Conservation (phyloP, 2,888 invertebrate species). For the Phrixothrix hirtus region DNA sequence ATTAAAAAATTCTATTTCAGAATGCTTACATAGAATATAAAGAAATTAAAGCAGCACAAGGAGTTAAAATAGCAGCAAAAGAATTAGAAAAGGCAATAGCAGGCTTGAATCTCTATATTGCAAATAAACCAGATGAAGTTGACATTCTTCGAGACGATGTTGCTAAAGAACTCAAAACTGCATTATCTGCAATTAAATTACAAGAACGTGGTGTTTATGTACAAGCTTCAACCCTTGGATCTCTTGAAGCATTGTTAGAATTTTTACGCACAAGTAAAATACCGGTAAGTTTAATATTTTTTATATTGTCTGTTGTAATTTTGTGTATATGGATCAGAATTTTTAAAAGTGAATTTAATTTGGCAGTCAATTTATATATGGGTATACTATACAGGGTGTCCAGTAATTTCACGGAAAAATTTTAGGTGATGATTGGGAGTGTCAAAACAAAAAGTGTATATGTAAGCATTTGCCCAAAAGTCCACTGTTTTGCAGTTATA, state of each 20-base stretch:
- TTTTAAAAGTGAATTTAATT: too few relatives aligned
- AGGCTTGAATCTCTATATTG: constrained; percentile 89
- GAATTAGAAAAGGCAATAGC: constrained; percentile 98
- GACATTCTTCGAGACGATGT: constrained; percentile 86
- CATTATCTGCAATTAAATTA: constrained; percentile 89
- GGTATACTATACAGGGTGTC: too few relatives aligned
- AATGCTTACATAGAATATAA: constrained; percentile 93
- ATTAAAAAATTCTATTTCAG: constrained; percentile 58
- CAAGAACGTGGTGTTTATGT: constrained; percentile 95
- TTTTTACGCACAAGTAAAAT: constrained; percentile 91
- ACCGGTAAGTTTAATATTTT: constrained; percentile 70
- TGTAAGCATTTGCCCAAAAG: too few relatives aligned
- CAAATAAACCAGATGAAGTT: constrained; percentile 91
- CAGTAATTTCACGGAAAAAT: too few relatives aligned
- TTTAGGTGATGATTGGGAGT: too few relatives aligned
- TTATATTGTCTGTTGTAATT: neutral
- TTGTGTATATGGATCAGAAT: too few relatives aligned
- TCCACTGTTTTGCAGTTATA: too few relatives aligned
- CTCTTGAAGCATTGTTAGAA: constrained; percentile 93
- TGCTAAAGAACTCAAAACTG: constrained; percentile 82
- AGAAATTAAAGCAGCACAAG: constrained; percentile 94
- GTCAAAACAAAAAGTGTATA: too few relatives aligned
- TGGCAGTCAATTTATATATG: too few relatives aligned
- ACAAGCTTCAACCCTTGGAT: constrained; percentile 99
- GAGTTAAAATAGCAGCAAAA: constrained; percentile 97